These are phyloP conservation scores for Platysteira castanea DNA, from an alignment of 2,113 vertebrate genomes.

Conservation along the genomic window DNA sequence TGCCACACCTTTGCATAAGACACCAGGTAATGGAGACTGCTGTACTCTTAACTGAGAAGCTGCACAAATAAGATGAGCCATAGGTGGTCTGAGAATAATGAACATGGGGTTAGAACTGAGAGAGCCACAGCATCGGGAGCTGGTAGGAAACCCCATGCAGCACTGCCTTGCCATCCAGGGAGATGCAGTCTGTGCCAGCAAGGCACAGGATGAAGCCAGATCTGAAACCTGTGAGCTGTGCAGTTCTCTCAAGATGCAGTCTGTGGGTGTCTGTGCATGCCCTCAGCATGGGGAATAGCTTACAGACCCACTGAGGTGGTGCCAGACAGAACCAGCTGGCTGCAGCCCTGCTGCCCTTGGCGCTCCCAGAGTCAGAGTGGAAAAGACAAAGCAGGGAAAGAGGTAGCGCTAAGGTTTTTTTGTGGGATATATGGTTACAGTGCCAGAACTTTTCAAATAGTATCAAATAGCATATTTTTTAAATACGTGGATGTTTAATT, in stretches of 20 bases:
- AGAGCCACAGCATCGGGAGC: neutral
- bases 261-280: neutral
- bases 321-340: neutral
- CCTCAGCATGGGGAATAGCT: neutral
- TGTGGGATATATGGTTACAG: neutral
- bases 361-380: neutral
- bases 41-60: neutral
- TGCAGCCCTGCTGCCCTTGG: neutral
- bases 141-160: neutral
- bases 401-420: neutral
- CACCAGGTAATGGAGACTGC: accelerated
- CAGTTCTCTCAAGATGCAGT: neutral
- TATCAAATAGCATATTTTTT: neutral
- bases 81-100: neutral
- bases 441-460: neutral
- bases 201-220: neutral
- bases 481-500: neutral
- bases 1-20: neutral
- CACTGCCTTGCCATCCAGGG: neutral
- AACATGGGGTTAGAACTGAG: neutral
- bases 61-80: neutral
- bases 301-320: neutral
- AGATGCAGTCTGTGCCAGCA: neutral
- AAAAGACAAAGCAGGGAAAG: neutral
- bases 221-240: neutral